Percentiles rank a stretch among this genome's conserved stretches.
These are phyloP conservation scores for Zygothrica quintamaculata DNA, from an alignment of 2,888 invertebrate species.

Conservation along the genomic window DNA sequence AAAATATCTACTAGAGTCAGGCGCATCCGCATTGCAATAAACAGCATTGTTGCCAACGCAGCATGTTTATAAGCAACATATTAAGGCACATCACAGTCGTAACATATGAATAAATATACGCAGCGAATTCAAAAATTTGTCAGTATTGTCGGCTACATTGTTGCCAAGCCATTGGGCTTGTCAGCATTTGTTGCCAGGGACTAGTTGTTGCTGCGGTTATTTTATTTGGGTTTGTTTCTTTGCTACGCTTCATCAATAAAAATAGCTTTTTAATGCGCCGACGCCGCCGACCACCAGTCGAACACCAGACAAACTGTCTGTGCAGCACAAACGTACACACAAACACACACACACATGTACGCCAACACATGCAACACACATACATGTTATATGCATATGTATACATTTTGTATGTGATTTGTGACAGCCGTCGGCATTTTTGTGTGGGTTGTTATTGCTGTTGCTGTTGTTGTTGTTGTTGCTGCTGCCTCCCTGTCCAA, in stretches of 20 bases:
- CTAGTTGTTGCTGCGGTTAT: slow-evolving; percentile 3
- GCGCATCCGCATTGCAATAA: not conserved
- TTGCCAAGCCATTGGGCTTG: slow-evolving; percentile 37
- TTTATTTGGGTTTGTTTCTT: slow-evolving; percentile 28
- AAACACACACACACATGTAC: not conserved
- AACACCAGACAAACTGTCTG: slow-evolving; percentile 72
- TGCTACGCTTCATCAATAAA: slow-evolving; percentile 75
- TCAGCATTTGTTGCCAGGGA: slow-evolving; percentile 45
- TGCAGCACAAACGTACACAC: slow-evolving; percentile 19
- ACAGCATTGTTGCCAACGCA: slow-evolving; percentile 50
- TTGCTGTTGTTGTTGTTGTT: too few relatives aligned
- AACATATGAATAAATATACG: too few relatives aligned
- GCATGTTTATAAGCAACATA: too few relatives aligned
- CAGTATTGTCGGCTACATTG: slow-evolving; percentile 34
- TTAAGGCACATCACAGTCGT: too few relatives aligned
- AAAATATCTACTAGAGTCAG: not conserved
- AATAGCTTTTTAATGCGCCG: slow-evolving; percentile 72
- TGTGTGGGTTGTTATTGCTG: slow-evolving; percentile 57
- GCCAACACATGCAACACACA: slow-evolving; percentile 1
- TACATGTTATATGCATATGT: slow-evolving; percentile 2
- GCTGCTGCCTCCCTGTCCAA: slow-evolving; percentile 16
- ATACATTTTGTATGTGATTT: slow-evolving; percentile 28
- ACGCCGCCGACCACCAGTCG: slow-evolving; percentile 38
- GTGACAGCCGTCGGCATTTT: slow-evolving; percentile 42
- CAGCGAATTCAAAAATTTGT: not conserved